Percentiles rank a stretch among this genome's conserved stretches.
phyloP scores from a whole-genome alignment of 2,888 invertebrate species.

The Caenorhabditis sulstoni region DNA sequence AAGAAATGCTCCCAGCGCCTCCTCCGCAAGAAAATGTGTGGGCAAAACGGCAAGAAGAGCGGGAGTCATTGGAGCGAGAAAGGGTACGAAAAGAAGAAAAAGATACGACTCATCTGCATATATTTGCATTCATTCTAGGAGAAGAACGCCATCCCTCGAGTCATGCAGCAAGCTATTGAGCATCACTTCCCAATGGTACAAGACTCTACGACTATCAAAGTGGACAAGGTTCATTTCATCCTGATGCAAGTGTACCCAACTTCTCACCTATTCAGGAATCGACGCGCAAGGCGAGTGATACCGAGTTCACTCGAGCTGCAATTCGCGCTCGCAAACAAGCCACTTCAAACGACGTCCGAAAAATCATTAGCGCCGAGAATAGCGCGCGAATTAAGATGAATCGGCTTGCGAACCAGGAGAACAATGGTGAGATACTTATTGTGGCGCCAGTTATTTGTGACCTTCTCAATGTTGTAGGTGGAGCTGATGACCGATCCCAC shows the following conservation, averaged over 20 bases:
- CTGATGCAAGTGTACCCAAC: too few relatives aligned
- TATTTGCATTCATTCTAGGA: constrained; percentile 20
- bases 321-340: constrained; percentile 65
- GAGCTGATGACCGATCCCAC: background rate
- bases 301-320: constrained; percentile 66
- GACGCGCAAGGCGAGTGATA: constrained; percentile 61
- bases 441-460: background rate
- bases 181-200: constrained; percentile 70
- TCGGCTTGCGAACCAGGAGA: constrained; percentile 9
- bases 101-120: background rate
- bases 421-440: constrained; percentile 4
- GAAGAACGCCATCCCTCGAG: constrained; percentile 46
- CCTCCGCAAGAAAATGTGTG: constrained; percentile 76
- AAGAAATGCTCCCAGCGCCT: constrained; percentile 57
- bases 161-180: constrained; percentile 66
- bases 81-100: constrained; percentile 44
- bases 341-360: constrained; percentile 67
- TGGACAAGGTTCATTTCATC: constrained; percentile 57
- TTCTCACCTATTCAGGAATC: constrained; percentile 44
- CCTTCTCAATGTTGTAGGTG: background rate
- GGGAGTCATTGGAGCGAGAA: constrained; percentile 70
- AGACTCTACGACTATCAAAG: constrained; percentile 63
- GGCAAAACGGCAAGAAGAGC: constrained; percentile 78
- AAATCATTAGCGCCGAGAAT: constrained; percentile 22
- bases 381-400: constrained; percentile 18